Percentiles rank a stretch among this genome's conserved stretches.
Evolutionary conservation across 2,797 vertebrate species (phyloP).

Genomic region (Phrynocephalus guinanensis): DNA sequence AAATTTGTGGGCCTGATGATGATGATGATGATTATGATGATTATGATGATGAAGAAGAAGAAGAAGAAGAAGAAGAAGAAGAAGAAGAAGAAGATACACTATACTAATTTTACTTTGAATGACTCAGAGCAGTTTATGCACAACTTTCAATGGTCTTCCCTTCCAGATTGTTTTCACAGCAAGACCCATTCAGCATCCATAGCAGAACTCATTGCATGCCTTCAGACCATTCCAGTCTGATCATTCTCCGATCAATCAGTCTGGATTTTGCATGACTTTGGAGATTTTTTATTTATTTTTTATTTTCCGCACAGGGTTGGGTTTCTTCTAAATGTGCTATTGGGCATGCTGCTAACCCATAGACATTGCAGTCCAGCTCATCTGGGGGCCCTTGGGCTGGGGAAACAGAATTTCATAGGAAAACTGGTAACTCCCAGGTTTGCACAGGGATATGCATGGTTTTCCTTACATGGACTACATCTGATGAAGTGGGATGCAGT

Average conservation of each 20-base stretch:
- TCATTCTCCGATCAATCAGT: neutral
- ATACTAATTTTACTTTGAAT: slow-evolving; percentile 3
- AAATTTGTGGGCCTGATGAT: neutral
- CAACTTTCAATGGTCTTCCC: neutral
- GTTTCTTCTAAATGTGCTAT: neutral
- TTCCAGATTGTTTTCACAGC: neutral
- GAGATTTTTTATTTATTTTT: neutral
- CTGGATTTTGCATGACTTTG: neutral
- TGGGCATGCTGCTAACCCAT: neutral
- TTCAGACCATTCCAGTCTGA: neutral
- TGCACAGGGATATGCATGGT: neutral
- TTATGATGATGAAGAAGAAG: too few relatives aligned
- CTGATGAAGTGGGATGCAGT: too few relatives aligned
- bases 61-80: too few relatives aligned
- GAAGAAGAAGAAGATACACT: neutral
- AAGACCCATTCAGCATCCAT: neutral
- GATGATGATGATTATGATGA: too few relatives aligned
- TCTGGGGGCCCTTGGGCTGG: neutral
- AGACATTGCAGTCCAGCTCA: neutral
- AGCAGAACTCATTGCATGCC: neutral
- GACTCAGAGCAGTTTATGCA: neutral
- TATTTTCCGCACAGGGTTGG: neutral
- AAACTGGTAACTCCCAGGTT: neutral
- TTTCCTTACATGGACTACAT: neutral
- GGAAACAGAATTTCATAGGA: neutral